phyloP scores from a whole-genome alignment of 2,888 invertebrate genomes.

The Harpagoxenus sublaevis region DNA sequence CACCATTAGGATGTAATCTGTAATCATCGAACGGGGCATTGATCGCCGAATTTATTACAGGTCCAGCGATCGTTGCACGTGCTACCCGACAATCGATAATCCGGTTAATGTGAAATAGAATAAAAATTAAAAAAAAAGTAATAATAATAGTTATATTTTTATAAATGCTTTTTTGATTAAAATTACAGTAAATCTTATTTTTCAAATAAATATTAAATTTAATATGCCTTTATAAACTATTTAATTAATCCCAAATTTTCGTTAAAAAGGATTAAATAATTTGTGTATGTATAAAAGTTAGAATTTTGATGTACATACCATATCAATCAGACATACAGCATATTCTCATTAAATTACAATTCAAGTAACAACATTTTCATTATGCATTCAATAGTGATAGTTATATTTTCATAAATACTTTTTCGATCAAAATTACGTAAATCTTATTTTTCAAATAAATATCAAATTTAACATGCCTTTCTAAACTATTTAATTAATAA shows the following conservation, averaged over 20 bases:
- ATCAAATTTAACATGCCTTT: too few species aligned
- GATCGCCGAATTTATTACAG: background rate
- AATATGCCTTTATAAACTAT: background rate
- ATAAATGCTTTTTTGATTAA: background rate
- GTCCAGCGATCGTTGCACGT: background rate
- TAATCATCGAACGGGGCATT: background rate
- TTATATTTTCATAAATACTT: too few species aligned
- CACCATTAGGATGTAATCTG: slow-evolving; percentile 42
- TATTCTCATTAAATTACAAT: too few species aligned
- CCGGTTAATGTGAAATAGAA: background rate
- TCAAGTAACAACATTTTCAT: too few species aligned
- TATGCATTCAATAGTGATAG: too few species aligned
- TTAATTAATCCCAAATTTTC: background rate
- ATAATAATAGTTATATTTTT: background rate
- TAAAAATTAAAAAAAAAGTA: background rate
- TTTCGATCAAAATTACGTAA: too few species aligned
- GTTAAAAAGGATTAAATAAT: too few species aligned
- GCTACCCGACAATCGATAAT: background rate
- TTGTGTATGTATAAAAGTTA: too few species aligned
- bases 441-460: too few species aligned
- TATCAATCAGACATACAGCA: too few species aligned
- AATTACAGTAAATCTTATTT: background rate
- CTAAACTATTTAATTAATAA: too few species aligned
- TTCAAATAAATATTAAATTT: background rate
- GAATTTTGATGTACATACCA: too few species aligned